These are phyloP conservation scores for Polymixis flavicincta DNA, from an alignment of 2,888 invertebrate species.

Conservation along the genomic window DNA sequence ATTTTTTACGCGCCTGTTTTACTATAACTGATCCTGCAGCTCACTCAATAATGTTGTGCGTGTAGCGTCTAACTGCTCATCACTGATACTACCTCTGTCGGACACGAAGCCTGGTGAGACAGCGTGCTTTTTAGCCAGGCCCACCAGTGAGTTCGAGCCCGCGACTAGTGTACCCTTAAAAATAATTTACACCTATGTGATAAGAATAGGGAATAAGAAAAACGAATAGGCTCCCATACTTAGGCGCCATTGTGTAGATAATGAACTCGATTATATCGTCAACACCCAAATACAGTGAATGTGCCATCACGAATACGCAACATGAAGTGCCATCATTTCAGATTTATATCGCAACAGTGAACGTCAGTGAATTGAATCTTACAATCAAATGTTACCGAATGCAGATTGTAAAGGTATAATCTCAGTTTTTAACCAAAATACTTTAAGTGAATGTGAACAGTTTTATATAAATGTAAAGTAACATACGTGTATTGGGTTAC, in stretches of 20 bases:
- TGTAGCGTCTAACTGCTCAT: too few relatives aligned
- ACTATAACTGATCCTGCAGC: too few relatives aligned
- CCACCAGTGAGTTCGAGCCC: too few relatives aligned
- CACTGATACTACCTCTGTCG: too few relatives aligned
- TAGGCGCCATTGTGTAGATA: neutral
- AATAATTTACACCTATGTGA: neutral
- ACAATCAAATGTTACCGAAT: slow-evolving; percentile 34
- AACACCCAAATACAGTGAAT: slow-evolving; percentile 5
- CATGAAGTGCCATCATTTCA: neutral
- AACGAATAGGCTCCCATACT: neutral
- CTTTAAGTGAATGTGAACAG: slow-evolving; percentile 20
- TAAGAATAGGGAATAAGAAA: neutral
- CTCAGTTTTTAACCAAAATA: neutral
- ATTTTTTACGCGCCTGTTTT: too few relatives aligned
- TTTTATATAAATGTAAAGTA: neutral
- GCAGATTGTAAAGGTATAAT: neutral
- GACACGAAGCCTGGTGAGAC: too few relatives aligned
- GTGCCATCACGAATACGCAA: slow-evolving; percentile 12
- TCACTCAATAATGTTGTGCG: too few relatives aligned
- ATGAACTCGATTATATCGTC: neutral
- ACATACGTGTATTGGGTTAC: neutral
- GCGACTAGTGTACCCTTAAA: too few relatives aligned
- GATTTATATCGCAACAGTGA: slow-evolving; percentile 31
- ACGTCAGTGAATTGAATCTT: slow-evolving; percentile 13
- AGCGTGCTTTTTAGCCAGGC: too few relatives aligned